Percentiles rank a stretch among this genome's conserved stretches.
phyloP scores from a whole-genome alignment of 2,113 vertebrate species.

The Callopanchax toddi region DNA sequence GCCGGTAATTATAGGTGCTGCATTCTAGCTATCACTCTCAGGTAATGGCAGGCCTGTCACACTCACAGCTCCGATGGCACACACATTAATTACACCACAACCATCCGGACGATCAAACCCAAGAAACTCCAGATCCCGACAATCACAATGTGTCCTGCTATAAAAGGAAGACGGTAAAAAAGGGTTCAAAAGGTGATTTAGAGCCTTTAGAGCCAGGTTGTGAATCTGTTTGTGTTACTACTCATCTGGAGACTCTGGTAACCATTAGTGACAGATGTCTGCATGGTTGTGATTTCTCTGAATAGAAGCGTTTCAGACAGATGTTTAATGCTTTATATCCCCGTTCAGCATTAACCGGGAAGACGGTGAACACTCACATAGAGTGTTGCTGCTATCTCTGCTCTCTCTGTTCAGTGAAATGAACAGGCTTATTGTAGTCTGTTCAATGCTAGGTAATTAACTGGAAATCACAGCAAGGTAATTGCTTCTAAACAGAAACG shows the following conservation, averaged over 20 bases:
- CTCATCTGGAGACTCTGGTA: slow-evolving; percentile 25
- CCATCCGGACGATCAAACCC: slow-evolving; percentile 38
- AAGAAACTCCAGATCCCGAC: slow-evolving; percentile 9
- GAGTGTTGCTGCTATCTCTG: slow-evolving; percentile 7
- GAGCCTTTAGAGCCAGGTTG: background rate
- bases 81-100: slow-evolving; percentile 51
- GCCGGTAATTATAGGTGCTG: slow-evolving; percentile 72
- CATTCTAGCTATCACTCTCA: slow-evolving; percentile 61
- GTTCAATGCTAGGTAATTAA: background rate
- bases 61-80: slow-evolving; percentile 51
- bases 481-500: slow-evolving; percentile 7
- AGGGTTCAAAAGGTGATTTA: slow-evolving; percentile 1
- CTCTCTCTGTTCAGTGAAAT: background rate
- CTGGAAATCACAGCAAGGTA: slow-evolving; percentile 3
- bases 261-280: slow-evolving; percentile 19
- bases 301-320: slow-evolving; percentile 15
- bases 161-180: slow-evolving; percentile 5
- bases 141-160: background rate
- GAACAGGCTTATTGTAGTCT: slow-evolving; percentile 2
- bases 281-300: slow-evolving; percentile 5
- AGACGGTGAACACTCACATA: background rate
- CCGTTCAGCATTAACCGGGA: slow-evolving; percentile 23
- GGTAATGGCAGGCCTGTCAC: slow-evolving; percentile 70
- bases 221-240: slow-evolving; percentile 9
- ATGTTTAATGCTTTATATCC: slow-evolving; percentile 20